Evolutionary conservation across 2,113 vertebrate species (phyloP).

Genomic region (Rhinichthys klamathensis): DNA sequence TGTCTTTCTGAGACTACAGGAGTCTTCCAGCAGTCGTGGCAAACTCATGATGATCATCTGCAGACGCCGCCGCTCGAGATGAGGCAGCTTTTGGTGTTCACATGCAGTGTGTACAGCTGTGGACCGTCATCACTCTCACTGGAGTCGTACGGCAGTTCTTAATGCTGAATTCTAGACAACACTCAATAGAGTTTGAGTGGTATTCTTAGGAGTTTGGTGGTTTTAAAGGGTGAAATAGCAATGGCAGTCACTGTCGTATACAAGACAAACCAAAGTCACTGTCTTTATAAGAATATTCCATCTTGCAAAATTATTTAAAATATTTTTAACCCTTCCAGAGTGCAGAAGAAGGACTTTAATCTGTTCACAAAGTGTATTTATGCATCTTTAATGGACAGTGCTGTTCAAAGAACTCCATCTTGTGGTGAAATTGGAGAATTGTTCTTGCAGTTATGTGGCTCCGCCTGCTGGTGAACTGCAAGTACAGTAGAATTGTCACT

Average conservation of each 20-base stretch:
- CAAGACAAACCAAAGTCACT: neutral
- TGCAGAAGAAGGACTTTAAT: neutral
- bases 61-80: neutral
- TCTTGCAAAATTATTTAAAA: no score
- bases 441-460: neutral
- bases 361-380: neutral
- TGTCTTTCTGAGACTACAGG: slow-evolving; percentile 71
- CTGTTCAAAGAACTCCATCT: slow-evolving; percentile 32
- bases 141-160: neutral
- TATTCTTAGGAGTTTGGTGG: neutral
- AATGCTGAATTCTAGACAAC: neutral
- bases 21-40: neutral
- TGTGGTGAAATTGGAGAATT: slow-evolving; percentile 37
- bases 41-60: neutral
- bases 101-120: neutral
- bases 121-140: neutral
- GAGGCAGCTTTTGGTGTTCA: neutral
- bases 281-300: neutral
- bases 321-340: neutral
- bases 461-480: slow-evolving; percentile 40
- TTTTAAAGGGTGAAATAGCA: neutral
- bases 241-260: neutral
- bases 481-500: neutral
- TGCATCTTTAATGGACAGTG: neutral
- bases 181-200: neutral